phyloP scores from a whole-genome alignment of 2,888 invertebrate species.

The Leptopterna dolabrata region DNA sequence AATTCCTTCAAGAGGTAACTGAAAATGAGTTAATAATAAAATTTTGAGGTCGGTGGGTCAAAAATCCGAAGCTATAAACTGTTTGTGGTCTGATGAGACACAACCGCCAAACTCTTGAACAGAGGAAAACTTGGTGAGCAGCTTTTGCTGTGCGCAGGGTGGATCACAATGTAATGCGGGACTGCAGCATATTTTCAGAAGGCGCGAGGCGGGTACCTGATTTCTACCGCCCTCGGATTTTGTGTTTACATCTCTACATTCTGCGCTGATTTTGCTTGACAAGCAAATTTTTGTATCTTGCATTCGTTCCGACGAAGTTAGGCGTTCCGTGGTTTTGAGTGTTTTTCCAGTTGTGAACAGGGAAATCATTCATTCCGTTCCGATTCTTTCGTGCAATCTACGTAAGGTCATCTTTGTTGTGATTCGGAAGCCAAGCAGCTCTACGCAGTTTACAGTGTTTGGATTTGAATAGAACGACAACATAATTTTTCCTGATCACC shows the following conservation, averaged over 20 bases:
- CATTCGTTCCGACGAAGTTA: no score
- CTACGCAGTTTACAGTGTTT: background rate
- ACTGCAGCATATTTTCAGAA: background rate
- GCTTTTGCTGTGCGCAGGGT: background rate
- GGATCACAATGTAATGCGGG: background rate
- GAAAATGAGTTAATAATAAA: no score
- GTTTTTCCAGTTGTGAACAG: background rate
- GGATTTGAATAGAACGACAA: background rate
- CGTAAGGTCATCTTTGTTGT: background rate
- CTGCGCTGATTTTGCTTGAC: background rate
- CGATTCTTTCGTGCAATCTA: background rate
- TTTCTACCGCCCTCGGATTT: background rate
- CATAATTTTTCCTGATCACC: background rate
- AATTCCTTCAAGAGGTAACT: no score
- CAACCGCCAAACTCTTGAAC: no score
- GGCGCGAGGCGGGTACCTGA: background rate
- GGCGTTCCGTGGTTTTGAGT: background rate
- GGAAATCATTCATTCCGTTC: background rate
- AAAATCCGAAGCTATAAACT: no score
- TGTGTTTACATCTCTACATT: background rate
- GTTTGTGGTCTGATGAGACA: no score
- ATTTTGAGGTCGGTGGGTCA: no score
- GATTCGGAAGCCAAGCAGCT: no score
- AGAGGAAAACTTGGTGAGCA: background rate
- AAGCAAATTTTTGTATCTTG: background rate